Evolutionary conservation across 2,888 invertebrate species (phyloP).

Genomic region (Melieria omissa): DNA sequence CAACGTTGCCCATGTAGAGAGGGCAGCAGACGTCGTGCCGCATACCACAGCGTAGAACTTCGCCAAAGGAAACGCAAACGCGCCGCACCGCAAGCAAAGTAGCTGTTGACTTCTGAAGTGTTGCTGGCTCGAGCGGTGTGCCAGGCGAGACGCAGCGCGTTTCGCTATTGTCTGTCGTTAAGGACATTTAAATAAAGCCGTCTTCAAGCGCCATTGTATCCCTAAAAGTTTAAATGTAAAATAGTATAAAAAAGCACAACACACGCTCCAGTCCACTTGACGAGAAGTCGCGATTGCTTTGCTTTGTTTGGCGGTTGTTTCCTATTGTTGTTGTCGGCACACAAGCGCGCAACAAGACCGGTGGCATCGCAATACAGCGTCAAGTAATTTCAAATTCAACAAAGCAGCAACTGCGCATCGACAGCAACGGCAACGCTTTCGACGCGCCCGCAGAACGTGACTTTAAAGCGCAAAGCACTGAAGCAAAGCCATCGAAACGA

Average conservation of each 20-base stretch:
- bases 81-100: neutral
- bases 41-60: neutral
- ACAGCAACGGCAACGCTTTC: neutral
- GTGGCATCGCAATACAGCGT: conserved; percentile 14
- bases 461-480: conserved; percentile 22
- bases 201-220: neutral
- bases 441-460: conserved; percentile 14
- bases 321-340: neutral
- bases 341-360: no score
- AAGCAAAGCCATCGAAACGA: conserved; percentile 12
- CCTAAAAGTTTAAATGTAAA: neutral
- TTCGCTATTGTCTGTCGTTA: neutral
- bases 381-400: conserved; percentile 8
- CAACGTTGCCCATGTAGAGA: neutral
- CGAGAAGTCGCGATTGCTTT: neutral
- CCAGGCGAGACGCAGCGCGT: neutral
- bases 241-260: no score
- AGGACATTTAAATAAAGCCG: neutral
- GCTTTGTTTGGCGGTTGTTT: neutral
- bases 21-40: neutral
- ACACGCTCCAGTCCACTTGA: neutral
- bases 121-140: neutral
- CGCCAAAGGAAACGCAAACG: neutral
- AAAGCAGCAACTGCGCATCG: neutral
- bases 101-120: neutral